Conservation (phyloP, 2,888 invertebrate genomes). For the Helleia helle region DNA sequence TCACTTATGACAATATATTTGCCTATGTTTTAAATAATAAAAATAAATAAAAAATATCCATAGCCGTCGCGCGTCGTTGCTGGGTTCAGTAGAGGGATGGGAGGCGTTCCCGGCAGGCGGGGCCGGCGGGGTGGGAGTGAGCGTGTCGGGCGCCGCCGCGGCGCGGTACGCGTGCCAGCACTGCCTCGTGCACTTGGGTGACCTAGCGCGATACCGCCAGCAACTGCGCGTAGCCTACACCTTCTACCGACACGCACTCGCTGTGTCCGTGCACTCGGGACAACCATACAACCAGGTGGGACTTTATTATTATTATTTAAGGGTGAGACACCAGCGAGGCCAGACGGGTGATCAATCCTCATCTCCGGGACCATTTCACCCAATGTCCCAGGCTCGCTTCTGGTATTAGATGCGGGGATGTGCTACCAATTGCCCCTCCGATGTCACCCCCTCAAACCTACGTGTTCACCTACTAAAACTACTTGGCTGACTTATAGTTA, state of each 20-base stretch:
- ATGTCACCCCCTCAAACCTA: too few species aligned
- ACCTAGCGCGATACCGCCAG: slow-evolving; percentile 87
- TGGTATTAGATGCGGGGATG: too few species aligned
- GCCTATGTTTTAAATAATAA: too few species aligned
- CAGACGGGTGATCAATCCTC: too few species aligned
- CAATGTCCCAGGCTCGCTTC: too few species aligned
- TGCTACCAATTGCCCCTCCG: too few species aligned
- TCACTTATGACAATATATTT: too few species aligned
- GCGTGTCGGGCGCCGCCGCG: slow-evolving; percentile 47
- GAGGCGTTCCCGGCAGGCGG: slow-evolving; percentile 34
- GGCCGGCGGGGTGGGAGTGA: slow-evolving; percentile 19
- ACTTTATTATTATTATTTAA: too few species aligned
- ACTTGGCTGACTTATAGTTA: too few species aligned
- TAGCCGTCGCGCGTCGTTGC: slow-evolving; percentile 57
- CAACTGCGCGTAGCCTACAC: slow-evolving; percentile 87
- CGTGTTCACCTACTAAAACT: too few species aligned
- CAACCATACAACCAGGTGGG: slow-evolving; percentile 84
- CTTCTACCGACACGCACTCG: slow-evolving; percentile 87
- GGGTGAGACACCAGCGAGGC: too few species aligned
- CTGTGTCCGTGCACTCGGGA: slow-evolving; percentile 83
- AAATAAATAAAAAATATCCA: not conserved
- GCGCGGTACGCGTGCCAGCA: slow-evolving; percentile 91
- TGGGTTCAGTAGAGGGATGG: slow-evolving; percentile 60
- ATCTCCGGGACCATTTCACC: too few species aligned
- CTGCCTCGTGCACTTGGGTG: slow-evolving; percentile 91